Conservation (phyloP, 1,140 invertebrate genomes). For the Lutraria rhynchaena region DNA sequence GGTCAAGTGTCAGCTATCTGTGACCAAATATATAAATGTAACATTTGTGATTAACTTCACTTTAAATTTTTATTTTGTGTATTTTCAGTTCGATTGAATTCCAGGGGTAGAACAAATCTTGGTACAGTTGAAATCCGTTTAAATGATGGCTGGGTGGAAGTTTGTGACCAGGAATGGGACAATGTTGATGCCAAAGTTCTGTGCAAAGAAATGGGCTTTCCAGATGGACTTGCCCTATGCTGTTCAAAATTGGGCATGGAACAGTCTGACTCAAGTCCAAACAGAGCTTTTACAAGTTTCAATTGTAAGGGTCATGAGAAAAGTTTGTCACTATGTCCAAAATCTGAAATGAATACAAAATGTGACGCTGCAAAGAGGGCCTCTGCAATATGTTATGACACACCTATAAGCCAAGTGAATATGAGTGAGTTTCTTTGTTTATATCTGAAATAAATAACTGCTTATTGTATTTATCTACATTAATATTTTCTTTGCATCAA, state of each 20-base stretch:
- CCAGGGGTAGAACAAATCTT: conserved; percentile 66
- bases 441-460: background rate
- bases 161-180: conserved; percentile 72
- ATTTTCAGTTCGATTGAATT: conserved; percentile 68
- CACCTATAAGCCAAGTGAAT: conserved; percentile 50
- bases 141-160: conserved; percentile 66
- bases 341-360: conserved; percentile 33
- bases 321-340: conserved; percentile 57
- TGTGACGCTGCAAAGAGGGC: conserved; percentile 63
- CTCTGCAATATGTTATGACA: conserved; percentile 68
- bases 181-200: conserved; percentile 67
- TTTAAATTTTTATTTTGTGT: too few species aligned
- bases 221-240: conserved; percentile 59
- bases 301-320: conserved; percentile 63
- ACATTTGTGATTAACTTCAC: too few species aligned
- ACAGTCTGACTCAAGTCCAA: conserved; percentile 49
- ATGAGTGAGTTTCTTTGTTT: conserved; percentile 49
- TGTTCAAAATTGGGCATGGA: conserved; percentile 65
- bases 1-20: too few species aligned
- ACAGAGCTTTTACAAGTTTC: conserved; percentile 57
- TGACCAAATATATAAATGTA: too few species aligned
- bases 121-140: conserved; percentile 68
- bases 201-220: conserved; percentile 67
- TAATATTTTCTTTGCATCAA: background rate
- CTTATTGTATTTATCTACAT: background rate